Base-by-base conservation (phyloP, 2,113 vertebrate species). In the Oreotrochilus melanogaster region DNA sequence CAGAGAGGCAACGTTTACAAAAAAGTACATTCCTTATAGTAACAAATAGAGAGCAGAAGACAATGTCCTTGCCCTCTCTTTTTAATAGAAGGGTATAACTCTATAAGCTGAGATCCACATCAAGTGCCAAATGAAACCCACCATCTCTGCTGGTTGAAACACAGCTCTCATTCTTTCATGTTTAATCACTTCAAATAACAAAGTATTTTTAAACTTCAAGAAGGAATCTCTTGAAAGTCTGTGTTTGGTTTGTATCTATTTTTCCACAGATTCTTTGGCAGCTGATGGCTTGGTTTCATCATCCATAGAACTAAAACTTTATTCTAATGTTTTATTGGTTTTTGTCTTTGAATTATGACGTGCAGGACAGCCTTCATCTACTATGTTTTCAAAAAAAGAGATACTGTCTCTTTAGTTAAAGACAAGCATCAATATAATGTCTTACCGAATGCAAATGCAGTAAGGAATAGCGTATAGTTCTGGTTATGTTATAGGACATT, bases 361-460 rank as follows among this genome's bases (percentile, higher is more conserved):
- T 76, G 82, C 67, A 84, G 80, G 80, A 93, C 61, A 97, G 62
- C 48, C 82, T 96, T 92, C 79, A 75, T 21, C 88, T 92, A 60
- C 43, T 91, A 24, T 76, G 62, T 67, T 88, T 45, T n/a, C 15
- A 85, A 45, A 73, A 50, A 86, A 71, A 78, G 76, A 78, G 50
- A 89, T 95, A 93, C 37, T 95, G 74, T 92, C 75, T 97, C 95
- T 97, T 97, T 93, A 97, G 97, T 96, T 83, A 96, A 97, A 96
- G 81, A 95, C 96, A 97, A 92, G 78, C 53, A 0, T 92, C 88
- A 95, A 25, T 81, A 96, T 88, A 96, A 96, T 91, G 75, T 95
- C 89, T 96, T 96, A 92, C 86, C 56, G 24, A 96, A 96, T 80
- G 91, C 74, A 96, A 96, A 87, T 57, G 93, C 57, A 93, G 23